Base-by-base conservation (phyloP, 2,797 vertebrate species). In the Oreochromis mossambicus region DNA sequence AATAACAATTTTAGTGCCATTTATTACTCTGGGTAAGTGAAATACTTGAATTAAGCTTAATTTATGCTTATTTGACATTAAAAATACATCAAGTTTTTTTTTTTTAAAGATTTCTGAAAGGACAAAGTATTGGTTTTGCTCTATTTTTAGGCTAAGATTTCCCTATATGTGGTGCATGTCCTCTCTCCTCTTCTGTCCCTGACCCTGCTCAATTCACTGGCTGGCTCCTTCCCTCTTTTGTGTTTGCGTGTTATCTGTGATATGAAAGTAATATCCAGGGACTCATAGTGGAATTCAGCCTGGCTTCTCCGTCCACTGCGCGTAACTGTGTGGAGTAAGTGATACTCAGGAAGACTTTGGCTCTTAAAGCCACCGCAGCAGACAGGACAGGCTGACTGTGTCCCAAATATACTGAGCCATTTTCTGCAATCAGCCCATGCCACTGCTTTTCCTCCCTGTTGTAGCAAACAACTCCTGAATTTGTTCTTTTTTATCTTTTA, bases 261-360 rank as follows among this genome's bases (percentile, higher is more conserved):
- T 93, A 94, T 92, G 93, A 95, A 95, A 95, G 87, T 82, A 92
- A 95, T 94, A 96, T 92, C 91, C 91, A 90, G 91, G 91, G 94
- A 95, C 92, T 95, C 88, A 83, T 85, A 90, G 88, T 85, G 94
- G 93, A 96, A 96, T 95, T 88, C 87, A 78, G 90, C 78, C 86
- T 86, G 90, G 85, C 92, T 91, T 91, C 90, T 82, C 51, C 29
- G 63, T 93, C 94, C 87, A 91, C 90, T 82, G 87, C 50, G 82
- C 86, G 86, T 91, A 85, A 85, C 90, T 83, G 91, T 86, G 80
- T 88, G 81, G 90, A 90, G 93, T 94, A 95, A 95, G 88, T 87
- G 93, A 94, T 95, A 94, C 91, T 82, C 88, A 82, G 73, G 93
- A 89, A 90, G 91, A 94, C 87, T 91, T 90, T 91, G 91, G 86